A percentile compares a stretch with the other conserved stretches of the same genome.
Evolutionary conservation across 2,797 vertebrate genomes (phyloP).

Genomic region (Spea hammondii): DNA sequence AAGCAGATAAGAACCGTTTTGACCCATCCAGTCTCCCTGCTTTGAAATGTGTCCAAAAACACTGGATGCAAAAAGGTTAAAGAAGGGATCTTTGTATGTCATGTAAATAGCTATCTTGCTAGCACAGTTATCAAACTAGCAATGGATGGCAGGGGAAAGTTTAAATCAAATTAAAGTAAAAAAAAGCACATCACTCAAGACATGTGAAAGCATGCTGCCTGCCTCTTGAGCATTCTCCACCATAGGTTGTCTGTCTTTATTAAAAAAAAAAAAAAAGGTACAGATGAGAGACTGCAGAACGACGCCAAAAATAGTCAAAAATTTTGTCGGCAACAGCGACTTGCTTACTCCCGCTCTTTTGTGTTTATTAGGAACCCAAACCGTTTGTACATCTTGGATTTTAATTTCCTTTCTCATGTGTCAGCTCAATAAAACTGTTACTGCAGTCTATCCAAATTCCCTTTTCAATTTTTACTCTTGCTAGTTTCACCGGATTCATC

Average conservation of each 20-base stretch:
- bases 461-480: conserved; percentile 43
- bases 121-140: too few species aligned
- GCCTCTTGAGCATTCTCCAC: neutral
- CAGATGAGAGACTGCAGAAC: neutral
- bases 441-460: conserved; percentile 38
- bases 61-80: too few species aligned
- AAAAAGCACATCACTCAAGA: neutral
- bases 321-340: conserved; percentile 5
- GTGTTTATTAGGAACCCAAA: conserved; percentile 3
- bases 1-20: too few species aligned
- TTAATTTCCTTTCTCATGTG: conserved; percentile 32
- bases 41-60: too few species aligned
- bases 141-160: neutral
- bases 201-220: neutral
- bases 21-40: too few species aligned
- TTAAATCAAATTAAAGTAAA: neutral
- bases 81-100: too few species aligned
- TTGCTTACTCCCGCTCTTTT: conserved; percentile 30
- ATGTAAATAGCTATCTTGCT: too few species aligned
- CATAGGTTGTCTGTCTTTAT: conserved; percentile 11
- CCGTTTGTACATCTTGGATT: conserved; percentile 18
- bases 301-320: neutral
- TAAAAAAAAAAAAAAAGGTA: neutral
- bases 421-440: conserved; percentile 37
- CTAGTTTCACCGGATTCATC: conserved; percentile 30